Base-by-base conservation (phyloP, 2,113 vertebrate genomes). In the Apeltes quadracus region DNA sequence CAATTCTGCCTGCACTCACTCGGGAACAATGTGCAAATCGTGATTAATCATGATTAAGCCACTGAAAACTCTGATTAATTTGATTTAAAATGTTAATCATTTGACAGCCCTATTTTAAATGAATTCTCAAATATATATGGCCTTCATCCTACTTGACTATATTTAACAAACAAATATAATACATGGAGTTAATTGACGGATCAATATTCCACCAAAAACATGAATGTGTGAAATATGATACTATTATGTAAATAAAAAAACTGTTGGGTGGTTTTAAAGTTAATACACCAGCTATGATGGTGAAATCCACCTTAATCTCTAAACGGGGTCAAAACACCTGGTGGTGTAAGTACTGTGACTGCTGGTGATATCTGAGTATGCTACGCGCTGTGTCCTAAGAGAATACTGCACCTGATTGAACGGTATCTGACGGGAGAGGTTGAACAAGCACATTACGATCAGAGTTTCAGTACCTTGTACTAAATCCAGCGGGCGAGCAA, bases 381-480 rank as follows among this genome's bases (percentile, higher is more conserved):
- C n/a, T n/a, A n/a, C n/a, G n/a, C n/a, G n/a, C n/a, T n/a, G n/a
- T n/a, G n/a, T n/a, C n/a, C n/a, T n/a, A n/a, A n/a, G n/a, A n/a
- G n/a, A n/a, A n/a, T n/a, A n/a, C n/a, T n/a, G n/a, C n/a, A n/a
- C n/a, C n/a, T n/a, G n/a, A n/a, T n/a, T n/a, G n/a, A n/a, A n/a
- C n/a, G n/a, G n/a, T n/a, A n/a, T n/a, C n/a, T n/a, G n/a, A n/a
- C n/a, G n/a, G n/a, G n/a, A n/a, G n/a, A n/a, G n/a, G n/a, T n/a
- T n/a, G n/a, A n/a, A n/a, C n/a, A n/a, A n/a, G n/a, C 70, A 16
- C 56, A 77, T 75, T 63, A 72, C 32, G 59, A 46, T 78, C 50
- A 76, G 27, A 71, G 34, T 13, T 78, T 56, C 56, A 72, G 75
- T n/a, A 76, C 78, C 54, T 29, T 65, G 75, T 41, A 62, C 72